These are phyloP conservation scores for Ptychobarbus kaznakovi DNA, from an alignment of 2,797 vertebrate species.

Conservation along the genomic window DNA sequence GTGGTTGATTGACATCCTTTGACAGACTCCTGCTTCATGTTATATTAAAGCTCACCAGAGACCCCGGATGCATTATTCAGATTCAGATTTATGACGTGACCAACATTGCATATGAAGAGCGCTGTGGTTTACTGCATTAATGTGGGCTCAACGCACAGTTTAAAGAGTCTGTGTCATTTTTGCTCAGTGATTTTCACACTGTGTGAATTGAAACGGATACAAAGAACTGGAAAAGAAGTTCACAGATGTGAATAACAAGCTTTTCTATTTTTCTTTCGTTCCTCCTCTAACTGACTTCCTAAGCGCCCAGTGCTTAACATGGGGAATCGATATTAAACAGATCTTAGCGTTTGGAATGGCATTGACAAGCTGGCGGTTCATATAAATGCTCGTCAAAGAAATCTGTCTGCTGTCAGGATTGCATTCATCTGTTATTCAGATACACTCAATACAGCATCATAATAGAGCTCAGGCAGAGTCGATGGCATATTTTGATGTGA, in stretches of 20 bases:
- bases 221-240: not conserved
- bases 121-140: not conserved
- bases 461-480: not conserved
- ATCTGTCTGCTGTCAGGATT: not conserved
- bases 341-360: not conserved
- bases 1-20: constrained; percentile 53
- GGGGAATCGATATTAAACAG: not conserved
- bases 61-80: constrained; percentile 76
- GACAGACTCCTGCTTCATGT: constrained; percentile 77
- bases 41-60: constrained; percentile 78
- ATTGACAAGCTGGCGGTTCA: not conserved
- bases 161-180: not conserved
- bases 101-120: not conserved
- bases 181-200: not conserved
- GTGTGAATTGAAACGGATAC: not conserved
- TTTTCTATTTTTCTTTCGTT: not conserved
- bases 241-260: not conserved
- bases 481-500: not conserved
- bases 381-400: not conserved
- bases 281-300: not conserved
- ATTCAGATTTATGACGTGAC: constrained; percentile 25
- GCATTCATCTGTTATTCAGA: constrained; percentile 4
- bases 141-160: not conserved
- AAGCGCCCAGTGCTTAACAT: not conserved
- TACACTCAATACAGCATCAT: constrained; percentile 2